Base-by-base conservation (phyloP, 2,113 vertebrate species). In the Pagrus major region DNA sequence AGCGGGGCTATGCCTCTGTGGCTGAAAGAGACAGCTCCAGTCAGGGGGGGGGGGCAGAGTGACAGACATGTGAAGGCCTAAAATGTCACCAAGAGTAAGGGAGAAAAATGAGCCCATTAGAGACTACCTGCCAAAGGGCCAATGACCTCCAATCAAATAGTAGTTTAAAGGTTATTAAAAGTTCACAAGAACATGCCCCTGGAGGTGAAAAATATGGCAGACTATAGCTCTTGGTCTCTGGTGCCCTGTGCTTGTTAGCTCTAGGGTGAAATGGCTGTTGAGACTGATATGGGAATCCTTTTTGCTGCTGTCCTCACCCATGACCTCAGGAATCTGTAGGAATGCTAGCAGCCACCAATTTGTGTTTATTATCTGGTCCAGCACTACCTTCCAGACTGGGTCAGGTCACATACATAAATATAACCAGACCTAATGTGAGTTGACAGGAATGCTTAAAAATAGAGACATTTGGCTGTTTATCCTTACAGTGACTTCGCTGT, bases 91-190 rank as follows among this genome's bases (percentile, higher is more conserved):
- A 59, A 9, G 39, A 85, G 63, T 65, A 77, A 35, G 12, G 35
- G 35, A 10, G 64, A 75, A 72, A 89, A 89, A 89, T 73, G 71
- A 90, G 81, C 78, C 83, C 86, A 91, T 91, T 91, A 89, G 78
- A 85, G 83, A 60, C 29, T 61, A 76, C 80, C 78, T 60, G 67
- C 82, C 81, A 68, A 86, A 49, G 64, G 71, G 86, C 27, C 71
- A 59, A 42, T 69, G 76, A 78, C 67, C 80, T 71, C 79, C 61
- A 84, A 85, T 84, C 75, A 89, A 81, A 89, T 31, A 46, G 44
- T 59, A 59, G 68, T 81, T 71, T 85, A 88, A 89, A 92, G 79
- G 86, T 91, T 80, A 89, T 73, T 59, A 44, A 86, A 91, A 84
- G 87, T 85, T 87, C 84, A 87, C 52, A 80, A 39, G 65, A 73